Conservation (phyloP, 1,140 invertebrate species). For the Doryteuthis pealeii region DNA sequence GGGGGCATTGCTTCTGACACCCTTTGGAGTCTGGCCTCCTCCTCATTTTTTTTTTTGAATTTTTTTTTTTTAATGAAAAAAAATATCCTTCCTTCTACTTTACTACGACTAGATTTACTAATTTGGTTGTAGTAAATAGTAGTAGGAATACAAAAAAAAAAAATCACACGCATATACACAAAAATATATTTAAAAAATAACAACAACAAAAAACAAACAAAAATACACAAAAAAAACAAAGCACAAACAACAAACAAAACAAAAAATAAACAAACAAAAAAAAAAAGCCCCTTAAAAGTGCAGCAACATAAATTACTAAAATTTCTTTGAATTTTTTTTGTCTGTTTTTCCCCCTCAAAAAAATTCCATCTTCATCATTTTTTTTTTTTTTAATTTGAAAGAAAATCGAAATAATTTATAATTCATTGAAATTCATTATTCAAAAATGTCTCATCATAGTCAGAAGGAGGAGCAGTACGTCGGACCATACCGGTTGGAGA, state of each 20-base stretch:
- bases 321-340: no score
- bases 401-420: no score
- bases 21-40: background rate
- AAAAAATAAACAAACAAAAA: no score
- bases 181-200: background rate
- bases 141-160: constrained; percentile 6
- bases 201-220: background rate
- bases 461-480: constrained; percentile 77
- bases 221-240: constrained; percentile 2
- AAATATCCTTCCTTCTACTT: background rate
- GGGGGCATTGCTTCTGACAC: background rate
- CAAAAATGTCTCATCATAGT: constrained; percentile 37
- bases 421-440: background rate
- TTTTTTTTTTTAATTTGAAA: no score
- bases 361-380: no score
- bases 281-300: no score
- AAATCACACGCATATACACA: background rate
- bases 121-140: constrained; percentile 1
- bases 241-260: no score
- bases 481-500: constrained; percentile 96
- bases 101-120: background rate
- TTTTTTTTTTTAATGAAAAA: background rate
- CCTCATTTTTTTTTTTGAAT: background rate
- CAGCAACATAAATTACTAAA: no score
- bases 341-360: no score